phyloP scores from a whole-genome alignment of 2,113 vertebrate species.

The Rhodinocichla rosea region DNA sequence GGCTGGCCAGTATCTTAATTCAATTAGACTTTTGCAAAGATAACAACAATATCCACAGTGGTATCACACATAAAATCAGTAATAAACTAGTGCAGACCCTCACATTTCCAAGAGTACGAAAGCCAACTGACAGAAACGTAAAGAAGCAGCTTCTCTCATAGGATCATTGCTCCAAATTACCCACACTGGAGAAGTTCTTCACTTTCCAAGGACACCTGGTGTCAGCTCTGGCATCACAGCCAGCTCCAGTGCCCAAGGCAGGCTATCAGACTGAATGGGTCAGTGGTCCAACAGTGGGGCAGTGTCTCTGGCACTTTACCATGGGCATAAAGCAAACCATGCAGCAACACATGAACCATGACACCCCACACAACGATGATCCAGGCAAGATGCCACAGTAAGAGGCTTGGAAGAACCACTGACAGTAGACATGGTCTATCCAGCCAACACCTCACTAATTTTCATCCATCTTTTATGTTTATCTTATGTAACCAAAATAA shows the following conservation, averaged over 20 bases:
- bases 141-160: neutral
- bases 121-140: neutral
- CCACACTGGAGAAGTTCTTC: neutral
- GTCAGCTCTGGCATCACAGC: neutral
- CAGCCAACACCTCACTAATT: neutral
- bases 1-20: neutral
- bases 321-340: neutral
- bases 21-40: neutral
- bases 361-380: neutral
- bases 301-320: neutral
- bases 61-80: neutral
- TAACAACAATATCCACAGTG: neutral
- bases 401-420: neutral
- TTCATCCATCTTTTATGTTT: neutral
- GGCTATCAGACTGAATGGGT: fast-evolving
- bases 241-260: neutral
- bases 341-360: fast-evolving
- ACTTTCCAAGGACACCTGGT: neutral
- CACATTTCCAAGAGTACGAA: neutral
- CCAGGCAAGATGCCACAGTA: neutral
- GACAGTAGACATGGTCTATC: neutral
- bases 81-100: neutral
- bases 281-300: neutral
- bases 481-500: neutral
- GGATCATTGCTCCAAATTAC: neutral